Conservation (phyloP, 2,797 vertebrate species). For the Dipus sagitta region DNA sequence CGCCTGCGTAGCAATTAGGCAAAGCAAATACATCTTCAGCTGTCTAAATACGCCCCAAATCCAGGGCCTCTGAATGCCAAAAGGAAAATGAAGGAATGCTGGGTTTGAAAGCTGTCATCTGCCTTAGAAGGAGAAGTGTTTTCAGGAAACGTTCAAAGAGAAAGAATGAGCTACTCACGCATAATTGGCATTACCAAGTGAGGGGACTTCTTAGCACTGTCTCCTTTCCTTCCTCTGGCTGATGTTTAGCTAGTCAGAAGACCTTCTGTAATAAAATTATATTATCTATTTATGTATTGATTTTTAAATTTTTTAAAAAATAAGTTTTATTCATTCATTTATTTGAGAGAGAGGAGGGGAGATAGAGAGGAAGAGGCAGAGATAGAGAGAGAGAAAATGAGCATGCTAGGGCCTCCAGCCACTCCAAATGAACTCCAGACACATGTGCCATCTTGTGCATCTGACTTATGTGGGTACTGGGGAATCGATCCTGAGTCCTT, state of each 20-base stretch:
- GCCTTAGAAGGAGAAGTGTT: constrained; percentile 39
- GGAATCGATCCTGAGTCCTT: too few relatives aligned
- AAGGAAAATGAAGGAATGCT: constrained; percentile 1
- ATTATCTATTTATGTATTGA: background rate
- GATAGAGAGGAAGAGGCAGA: too few relatives aligned
- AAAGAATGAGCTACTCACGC: background rate
- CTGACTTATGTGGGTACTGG: too few relatives aligned
- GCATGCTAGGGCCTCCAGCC: too few relatives aligned
- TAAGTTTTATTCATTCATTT: too few relatives aligned
- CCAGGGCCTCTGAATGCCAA: background rate
- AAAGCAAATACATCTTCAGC: background rate
- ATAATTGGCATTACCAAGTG: background rate
- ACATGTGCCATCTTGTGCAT: too few relatives aligned
- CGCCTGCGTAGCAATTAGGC: background rate
- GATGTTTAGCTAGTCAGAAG: background rate
- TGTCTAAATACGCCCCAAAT: constrained; percentile 6
- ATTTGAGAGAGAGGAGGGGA: too few relatives aligned
- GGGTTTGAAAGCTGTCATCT: constrained; percentile 16
- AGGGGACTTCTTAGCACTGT: background rate
- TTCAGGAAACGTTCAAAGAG: constrained; percentile 43
- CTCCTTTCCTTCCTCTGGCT: background rate
- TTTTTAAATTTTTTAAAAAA: too few relatives aligned
- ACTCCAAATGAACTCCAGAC: too few relatives aligned
- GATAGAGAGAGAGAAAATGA: too few relatives aligned
- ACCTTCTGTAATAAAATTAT: constrained; percentile 12